phyloP scores from a whole-genome alignment of 1,140 invertebrate species.

The Leptopilina clavipes region DNA sequence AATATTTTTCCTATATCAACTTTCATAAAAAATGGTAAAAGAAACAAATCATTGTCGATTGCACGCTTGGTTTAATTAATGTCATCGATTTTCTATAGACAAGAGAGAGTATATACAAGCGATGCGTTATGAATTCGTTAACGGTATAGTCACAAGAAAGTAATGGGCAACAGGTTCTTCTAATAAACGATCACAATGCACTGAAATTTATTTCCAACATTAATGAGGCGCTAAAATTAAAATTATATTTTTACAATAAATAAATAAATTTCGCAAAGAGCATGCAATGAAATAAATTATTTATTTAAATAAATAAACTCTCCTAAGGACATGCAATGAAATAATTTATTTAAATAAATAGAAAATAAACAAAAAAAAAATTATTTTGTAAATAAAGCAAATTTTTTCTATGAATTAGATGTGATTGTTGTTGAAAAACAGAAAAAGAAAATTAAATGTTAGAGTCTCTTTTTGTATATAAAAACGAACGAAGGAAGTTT shows the following conservation, averaged over 20 bases:
- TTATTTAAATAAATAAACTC: too few species aligned
- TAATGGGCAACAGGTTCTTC: slow-evolving; percentile 46
- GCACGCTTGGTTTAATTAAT: slow-evolving; percentile 15
- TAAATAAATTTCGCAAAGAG: too few species aligned
- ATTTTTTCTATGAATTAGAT: too few species aligned
- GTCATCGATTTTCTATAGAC: slow-evolving; percentile 23
- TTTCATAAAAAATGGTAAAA: neutral
- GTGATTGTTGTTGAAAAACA: neutral
- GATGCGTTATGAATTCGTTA: slow-evolving; percentile 45
- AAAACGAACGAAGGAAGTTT: slow-evolving; percentile 13
- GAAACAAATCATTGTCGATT: slow-evolving; percentile 22
- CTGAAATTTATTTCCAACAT: slow-evolving; percentile 9
- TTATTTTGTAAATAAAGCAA: too few species aligned
- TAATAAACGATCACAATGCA: slow-evolving; percentile 13
- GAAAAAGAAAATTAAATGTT: neutral
- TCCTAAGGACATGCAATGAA: too few species aligned
- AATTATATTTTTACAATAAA: neutral
- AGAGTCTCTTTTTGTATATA: too few species aligned
- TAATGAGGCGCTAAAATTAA: neutral
- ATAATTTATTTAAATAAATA: too few species aligned
- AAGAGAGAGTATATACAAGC: slow-evolving; percentile 40
- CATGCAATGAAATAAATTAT: too few species aligned
- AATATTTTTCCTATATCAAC: neutral
- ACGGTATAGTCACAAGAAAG: slow-evolving; percentile 50
- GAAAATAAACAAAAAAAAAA: too few species aligned